These are phyloP conservation scores for Chamaetylas fuelleborni DNA, from an alignment of 2,113 vertebrate genomes.

Conservation along the genomic window DNA sequence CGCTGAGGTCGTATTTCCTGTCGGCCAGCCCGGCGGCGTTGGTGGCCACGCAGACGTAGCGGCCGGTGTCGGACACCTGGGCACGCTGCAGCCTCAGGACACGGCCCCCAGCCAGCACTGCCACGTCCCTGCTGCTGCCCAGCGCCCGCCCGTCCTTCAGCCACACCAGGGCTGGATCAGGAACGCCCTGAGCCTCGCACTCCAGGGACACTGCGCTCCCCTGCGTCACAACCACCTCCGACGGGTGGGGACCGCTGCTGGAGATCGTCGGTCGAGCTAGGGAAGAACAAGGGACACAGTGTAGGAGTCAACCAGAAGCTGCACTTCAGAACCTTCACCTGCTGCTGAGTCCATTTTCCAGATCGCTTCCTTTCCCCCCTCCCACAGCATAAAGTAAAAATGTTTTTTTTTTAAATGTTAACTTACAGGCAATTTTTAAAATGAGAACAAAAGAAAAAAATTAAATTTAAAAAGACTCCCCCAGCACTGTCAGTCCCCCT, in stretches of 20 bases:
- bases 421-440: background rate
- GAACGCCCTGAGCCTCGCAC: constrained; percentile 83
- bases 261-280: constrained; percentile 86
- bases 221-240: constrained; percentile 74
- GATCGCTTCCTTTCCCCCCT: accelerated
- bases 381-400: background rate
- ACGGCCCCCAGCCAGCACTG: constrained; percentile 75
- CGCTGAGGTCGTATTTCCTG: constrained; percentile 84
- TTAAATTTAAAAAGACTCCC: background rate
- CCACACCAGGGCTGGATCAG: constrained; percentile 85
- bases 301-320: background rate
- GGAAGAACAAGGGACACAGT: background rate
- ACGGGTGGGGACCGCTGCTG: constrained; percentile 33
- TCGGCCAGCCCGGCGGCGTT: constrained; percentile 90
- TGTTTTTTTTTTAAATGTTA: background rate
- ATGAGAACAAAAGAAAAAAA: background rate
- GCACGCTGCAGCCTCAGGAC: constrained; percentile 78
- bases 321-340: background rate
- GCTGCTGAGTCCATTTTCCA: background rate
- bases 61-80: constrained; percentile 85
- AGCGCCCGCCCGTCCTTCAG: constrained; percentile 86
- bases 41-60: constrained; percentile 88
- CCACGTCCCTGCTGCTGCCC: constrained; percentile 52
- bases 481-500: background rate
- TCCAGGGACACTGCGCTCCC: constrained; percentile 82